phyloP scores from a whole-genome alignment of 2,113 vertebrate genomes.

The Oenanthe melanoleuca region DNA sequence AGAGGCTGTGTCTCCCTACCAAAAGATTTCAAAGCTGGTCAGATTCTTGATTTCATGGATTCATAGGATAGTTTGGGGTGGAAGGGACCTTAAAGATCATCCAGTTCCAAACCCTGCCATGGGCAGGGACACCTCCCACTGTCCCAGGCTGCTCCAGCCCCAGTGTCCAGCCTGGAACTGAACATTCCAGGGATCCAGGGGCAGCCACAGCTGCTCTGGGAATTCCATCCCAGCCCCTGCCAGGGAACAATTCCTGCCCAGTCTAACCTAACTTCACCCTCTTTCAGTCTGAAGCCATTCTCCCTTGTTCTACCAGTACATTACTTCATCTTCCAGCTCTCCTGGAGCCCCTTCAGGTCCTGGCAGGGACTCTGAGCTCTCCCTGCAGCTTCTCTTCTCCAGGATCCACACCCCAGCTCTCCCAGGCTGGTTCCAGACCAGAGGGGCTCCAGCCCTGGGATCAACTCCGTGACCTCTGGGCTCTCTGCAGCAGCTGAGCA shows the following conservation, averaged over 20 bases:
- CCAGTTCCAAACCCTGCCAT: accelerated
- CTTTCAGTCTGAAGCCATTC: neutral
- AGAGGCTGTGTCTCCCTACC: neutral
- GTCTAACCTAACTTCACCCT: accelerated
- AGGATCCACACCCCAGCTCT: neutral
- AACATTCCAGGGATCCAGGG: neutral
- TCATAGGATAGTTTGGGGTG: neutral
- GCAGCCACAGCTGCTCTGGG: neutral
- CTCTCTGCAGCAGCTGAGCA: neutral
- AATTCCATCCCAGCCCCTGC: neutral
- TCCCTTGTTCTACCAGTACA: accelerated
- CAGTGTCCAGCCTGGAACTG: accelerated
- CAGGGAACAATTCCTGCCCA: accelerated
- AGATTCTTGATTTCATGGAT: neutral
- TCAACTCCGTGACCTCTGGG: neutral
- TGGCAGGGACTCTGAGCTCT: neutral
- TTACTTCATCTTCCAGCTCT: neutral
- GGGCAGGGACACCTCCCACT: neutral
- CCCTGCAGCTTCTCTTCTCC: neutral
- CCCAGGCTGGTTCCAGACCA: neutral
- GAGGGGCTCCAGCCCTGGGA: neutral
- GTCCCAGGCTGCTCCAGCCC: neutral
- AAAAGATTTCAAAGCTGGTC: neutral
- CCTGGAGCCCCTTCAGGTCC: neutral
- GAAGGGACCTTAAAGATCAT: neutral